Percentiles rank a stretch among this genome's conserved stretches.
Evolutionary conservation across 1,140 invertebrate genomes (phyloP).

Genomic region (Drosophila sp.): DNA sequence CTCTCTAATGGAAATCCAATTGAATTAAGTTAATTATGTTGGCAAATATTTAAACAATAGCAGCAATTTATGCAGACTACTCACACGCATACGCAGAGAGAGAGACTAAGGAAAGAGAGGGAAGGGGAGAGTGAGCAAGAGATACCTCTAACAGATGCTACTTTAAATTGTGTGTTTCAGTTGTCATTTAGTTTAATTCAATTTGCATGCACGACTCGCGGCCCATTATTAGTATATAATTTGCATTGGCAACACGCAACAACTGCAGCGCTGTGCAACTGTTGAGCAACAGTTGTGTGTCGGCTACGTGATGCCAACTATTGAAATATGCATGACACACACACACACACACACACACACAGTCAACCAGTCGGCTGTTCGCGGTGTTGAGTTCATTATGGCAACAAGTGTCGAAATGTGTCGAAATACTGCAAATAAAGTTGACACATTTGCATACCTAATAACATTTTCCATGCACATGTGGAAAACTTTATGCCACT

Average conservation of each 20-base stretch:
- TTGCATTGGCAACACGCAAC: constrained; percentile 40
- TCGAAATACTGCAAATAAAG: constrained; percentile 77
- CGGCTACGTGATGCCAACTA: constrained; percentile 11
- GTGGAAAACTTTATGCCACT: constrained; percentile 35
- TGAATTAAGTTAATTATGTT: constrained; percentile 85
- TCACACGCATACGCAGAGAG: constrained; percentile 16
- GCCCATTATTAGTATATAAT: constrained; percentile 55
- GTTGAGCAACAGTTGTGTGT: constrained; percentile 57
- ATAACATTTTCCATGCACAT: constrained; percentile 71
- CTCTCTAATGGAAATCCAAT: constrained; percentile 83
- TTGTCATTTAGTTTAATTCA: constrained; percentile 72
- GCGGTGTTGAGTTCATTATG: constrained; percentile 67
- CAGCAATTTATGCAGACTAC: constrained; percentile 70
- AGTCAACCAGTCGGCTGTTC: background rate
- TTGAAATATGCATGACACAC: constrained; percentile 56
- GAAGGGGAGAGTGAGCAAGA: too few relatives aligned
- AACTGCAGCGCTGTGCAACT: constrained; percentile 38
- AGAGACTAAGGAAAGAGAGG: too few relatives aligned
- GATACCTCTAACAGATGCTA: background rate
- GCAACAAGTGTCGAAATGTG: constrained; percentile 81
- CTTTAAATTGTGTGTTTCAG: constrained; percentile 51
- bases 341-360: constrained; percentile 6
- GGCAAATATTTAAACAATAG: constrained; percentile 84
- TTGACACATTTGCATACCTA: constrained; percentile 84
- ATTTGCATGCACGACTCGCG: constrained; percentile 49